Evolutionary conservation across 1,140 invertebrate species (phyloP), one percentile per base, ranked within the genome.

Genomic region (Psix sp.): DNA sequence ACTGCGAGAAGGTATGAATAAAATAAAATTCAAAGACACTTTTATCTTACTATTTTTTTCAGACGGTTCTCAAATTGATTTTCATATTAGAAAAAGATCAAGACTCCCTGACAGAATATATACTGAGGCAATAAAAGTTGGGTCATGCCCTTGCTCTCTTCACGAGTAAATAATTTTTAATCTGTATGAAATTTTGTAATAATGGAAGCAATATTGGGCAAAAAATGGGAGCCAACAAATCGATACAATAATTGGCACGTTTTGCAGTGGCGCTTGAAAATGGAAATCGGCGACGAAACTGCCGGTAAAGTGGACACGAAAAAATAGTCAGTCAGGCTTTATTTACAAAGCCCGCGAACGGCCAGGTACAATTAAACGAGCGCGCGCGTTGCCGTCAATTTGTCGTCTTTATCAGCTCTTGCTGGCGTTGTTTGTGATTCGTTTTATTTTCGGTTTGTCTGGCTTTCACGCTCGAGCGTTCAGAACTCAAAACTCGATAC

Each of bases 401-500:
- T 66, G 52, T 67, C 54, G 67, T 62, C 67, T 71, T 71, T 71
- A 71, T 71, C 56, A 48, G 33, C 51, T 52, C 57, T 42, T 40
- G 14, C 59, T 39, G n/a, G 42, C 35, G 29, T 26, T 46, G 33
- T 67, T 63, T 60, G 52, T 38, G 26, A 36, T 45, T 56, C 57
- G 54, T 65, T 73, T 66, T 60, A 51, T 57, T 65, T 42, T 66
- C 31, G 54, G 60, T 62, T 51, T 21, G 31, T 26, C 46, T 42
- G 17, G 54, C 48, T 43, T 51, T 60, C 52, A 42, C 17, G 36
- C 5, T 7, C 17, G 68, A 46, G 43, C 73, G 63, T 76, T 76
- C 42, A 57, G 38, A 72, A 45, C 62, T 54, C 54, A 71, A 63
- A 70, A 63, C 52, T 68, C 78, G 74, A 81, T 79, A 76, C 54